These are phyloP conservation scores for Sula dactylatra DNA, from an alignment of 2,113 vertebrate genomes.

Conservation along the genomic window DNA sequence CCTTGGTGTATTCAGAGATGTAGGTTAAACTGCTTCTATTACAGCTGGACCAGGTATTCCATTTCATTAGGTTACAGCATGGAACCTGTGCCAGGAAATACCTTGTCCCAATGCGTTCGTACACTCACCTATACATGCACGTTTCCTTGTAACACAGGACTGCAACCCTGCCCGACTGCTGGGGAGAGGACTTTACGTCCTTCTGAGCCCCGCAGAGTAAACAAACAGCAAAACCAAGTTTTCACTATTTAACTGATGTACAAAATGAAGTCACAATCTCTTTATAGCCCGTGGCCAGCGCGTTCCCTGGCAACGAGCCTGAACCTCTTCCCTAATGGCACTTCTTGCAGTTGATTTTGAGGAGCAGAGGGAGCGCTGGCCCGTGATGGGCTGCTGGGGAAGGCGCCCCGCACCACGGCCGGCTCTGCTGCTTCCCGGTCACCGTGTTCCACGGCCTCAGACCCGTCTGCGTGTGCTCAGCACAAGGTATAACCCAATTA, in stretches of 20 bases:
- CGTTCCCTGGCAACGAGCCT: neutral
- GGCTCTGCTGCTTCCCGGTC: neutral
- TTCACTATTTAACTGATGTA: neutral
- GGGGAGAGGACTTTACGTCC: rapidly evolving
- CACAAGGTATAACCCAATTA: neutral
- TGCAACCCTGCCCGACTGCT: neutral
- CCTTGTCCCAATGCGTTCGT: rapidly evolving
- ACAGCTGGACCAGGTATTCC: neutral
- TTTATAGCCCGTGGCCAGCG: rapidly evolving
- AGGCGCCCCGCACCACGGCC: too few species aligned
- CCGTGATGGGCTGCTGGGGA: neutral
- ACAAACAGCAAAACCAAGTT: neutral
- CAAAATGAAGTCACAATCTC: neutral
- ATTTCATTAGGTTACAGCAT: rapidly evolving
- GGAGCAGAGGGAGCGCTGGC: neutral
- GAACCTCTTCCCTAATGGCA: too few species aligned
- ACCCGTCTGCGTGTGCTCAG: neutral
- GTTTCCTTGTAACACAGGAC: rapidly evolving
- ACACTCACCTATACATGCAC: rapidly evolving
- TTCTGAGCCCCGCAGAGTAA: neutral
- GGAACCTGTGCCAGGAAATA: neutral
- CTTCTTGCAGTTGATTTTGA: neutral
- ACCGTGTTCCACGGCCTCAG: rapidly evolving
- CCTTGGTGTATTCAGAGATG: too few species aligned
- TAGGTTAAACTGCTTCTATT: neutral